Evolutionary conservation across 1,140 invertebrate species (phyloP), one percentile per base, ranked within the genome.

Genomic region (Drosophila kohkoa): DNA sequence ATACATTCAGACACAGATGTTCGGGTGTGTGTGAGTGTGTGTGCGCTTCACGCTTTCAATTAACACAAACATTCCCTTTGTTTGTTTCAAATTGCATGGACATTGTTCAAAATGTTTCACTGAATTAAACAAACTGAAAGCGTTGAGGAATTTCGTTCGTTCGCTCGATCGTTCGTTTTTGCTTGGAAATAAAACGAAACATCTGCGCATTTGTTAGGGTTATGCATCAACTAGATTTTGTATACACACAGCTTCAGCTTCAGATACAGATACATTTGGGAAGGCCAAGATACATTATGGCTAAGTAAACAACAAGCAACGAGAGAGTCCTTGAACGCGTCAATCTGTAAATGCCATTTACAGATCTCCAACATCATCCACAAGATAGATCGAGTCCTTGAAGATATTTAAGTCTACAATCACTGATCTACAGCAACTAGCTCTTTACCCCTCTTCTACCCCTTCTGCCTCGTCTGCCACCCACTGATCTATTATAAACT

Each of bases 51-150:
- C 85, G 85, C 85, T 89, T 89, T 89, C 81, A 89, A 89, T 89
- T 90, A 89, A 89, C 86, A 89, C 81, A 89, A 87, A 83, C 83
- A 87, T 87, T 89, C 74, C 81, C 85, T 81, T 88, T 89, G 85
- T 88, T 88, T 88, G 83, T 88, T 88, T 88, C 80, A 87, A 87
- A 87, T 87, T 80, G 83, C 83, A 88, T 78, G 83, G 77, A 87
- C 77, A 87, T 87, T 88, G 83, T 87, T 87, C 49, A 81, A 87
- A 89, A 89, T 87, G 85, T 81, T 87, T 89, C 77, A 88, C 73
- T 73, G 80, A 82, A 88, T 87, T 82, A 83, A 83, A 68, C 58
- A 66, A 58, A 70, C 79, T 35, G 51, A 78, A 75, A 81, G 75
- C 79, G 79, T 79, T 82, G 68, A 72, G 85, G 85, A 83, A 87